A percentile compares a stretch with the other conserved stretches of the same genome.
phyloP scores from a whole-genome alignment of 2,888 invertebrate genomes.

The Drosophila nr. perissopoda region DNA sequence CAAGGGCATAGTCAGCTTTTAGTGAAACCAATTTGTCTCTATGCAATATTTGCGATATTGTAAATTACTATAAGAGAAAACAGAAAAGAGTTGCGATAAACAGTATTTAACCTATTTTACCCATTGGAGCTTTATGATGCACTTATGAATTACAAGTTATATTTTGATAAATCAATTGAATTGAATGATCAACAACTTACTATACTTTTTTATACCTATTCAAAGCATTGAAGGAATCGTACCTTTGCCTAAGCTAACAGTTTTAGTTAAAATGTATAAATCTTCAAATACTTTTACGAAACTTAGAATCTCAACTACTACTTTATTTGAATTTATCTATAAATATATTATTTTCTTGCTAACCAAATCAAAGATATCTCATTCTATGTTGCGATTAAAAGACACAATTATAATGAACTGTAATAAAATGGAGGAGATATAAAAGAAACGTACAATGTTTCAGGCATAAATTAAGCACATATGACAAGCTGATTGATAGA shows the following conservation, averaged over 20 bases:
- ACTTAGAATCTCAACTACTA: neutral
- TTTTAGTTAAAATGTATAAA: neutral
- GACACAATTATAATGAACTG: neutral
- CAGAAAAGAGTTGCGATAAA: too few species aligned
- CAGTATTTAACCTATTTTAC: too few species aligned
- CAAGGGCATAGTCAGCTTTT: neutral
- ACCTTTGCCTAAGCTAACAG: neutral
- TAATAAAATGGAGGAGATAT: neutral
- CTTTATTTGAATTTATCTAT: neutral
- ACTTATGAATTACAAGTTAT: neutral
- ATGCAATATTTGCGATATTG: neutral
- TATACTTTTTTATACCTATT: neutral
- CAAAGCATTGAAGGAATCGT: neutral
- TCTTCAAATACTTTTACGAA: neutral
- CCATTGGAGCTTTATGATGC: too few species aligned
- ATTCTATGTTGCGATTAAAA: neutral
- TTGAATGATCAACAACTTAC: neutral
- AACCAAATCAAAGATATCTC: neutral
- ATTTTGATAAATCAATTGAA: neutral
- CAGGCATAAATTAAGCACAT: constrained; percentile 14
- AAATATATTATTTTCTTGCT: neutral
- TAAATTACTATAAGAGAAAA: neutral
- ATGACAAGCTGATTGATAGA: constrained; percentile 64
- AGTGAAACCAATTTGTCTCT: too few species aligned
- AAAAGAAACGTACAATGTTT: neutral